These are phyloP conservation scores for Monopis laevigella DNA, from an alignment of 2,888 invertebrate genomes.

Conservation along the genomic window DNA sequence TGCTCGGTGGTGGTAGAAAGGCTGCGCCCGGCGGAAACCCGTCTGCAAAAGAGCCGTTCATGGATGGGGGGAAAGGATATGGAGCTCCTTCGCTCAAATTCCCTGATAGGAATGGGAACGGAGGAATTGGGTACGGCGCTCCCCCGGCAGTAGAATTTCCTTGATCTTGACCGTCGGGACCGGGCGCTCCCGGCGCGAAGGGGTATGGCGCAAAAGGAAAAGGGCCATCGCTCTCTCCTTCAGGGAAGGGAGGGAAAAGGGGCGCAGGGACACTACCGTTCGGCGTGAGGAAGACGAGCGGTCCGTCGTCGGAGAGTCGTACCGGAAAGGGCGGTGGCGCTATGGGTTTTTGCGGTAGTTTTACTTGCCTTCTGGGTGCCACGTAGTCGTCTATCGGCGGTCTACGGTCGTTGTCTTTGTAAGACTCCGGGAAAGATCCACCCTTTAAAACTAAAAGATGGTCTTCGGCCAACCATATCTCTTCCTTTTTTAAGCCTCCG, in stretches of 20 bases:
- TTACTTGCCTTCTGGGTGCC: conserved; percentile 85
- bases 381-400: conserved; percentile 85
- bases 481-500: conserved; percentile 84
- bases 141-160: conserved; percentile 74
- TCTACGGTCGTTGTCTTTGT: conserved; percentile 48
- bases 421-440: conserved; percentile 72
- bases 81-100: conserved; percentile 61
- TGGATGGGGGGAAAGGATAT: conserved; percentile 63
- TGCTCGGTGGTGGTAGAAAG: conserved; percentile 75
- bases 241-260: conserved; percentile 72
- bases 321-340: conserved; percentile 95
- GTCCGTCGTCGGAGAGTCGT: conserved; percentile 85
- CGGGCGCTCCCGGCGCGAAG: conserved; percentile 67
- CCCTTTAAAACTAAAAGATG: conserved; percentile 86
- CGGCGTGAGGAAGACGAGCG: conserved; percentile 86
- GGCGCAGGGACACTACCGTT: conserved; percentile 79
- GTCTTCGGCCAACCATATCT: conserved; percentile 91
- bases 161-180: conserved; percentile 67
- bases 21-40: conserved; percentile 65
- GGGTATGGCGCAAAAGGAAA: conserved; percentile 64
- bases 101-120: conserved; percentile 70
- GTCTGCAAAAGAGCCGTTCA: conserved; percentile 68
- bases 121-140: conserved; percentile 71
- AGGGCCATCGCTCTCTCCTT: conserved; percentile 68
- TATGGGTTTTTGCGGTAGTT: conserved; percentile 82